Base-by-base conservation (phyloP, 2,888 invertebrate genomes). In the Chromoteleia sp. region DNA sequence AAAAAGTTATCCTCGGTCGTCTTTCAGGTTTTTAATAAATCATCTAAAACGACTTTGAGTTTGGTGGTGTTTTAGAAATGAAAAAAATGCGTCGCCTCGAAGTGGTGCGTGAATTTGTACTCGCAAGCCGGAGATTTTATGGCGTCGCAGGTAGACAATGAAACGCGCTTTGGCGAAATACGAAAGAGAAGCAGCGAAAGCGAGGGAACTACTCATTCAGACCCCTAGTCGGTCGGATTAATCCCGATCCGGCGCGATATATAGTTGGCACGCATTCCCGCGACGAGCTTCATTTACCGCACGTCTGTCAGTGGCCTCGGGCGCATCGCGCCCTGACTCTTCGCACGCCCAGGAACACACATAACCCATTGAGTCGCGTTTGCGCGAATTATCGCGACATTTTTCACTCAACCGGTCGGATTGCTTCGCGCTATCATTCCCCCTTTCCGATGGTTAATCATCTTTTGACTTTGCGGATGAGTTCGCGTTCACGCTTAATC, bases 211-310 rank as follows among this genome's bases (percentile, higher is more conserved):
- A 29, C 68, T 80, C 68, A 80, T 75, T 80, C 78, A 67, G 56
- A 65, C 39, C 70, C 68, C 74, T 80, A 79, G 61, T 67, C 59
- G 67, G 77, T 82, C 75, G 85, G 87, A 88, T 88, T 88, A 88
- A 88, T 88, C 87, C 86, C 87, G 86, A 88, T 86, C 85, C 87
- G 84, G 85, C 83, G 83, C 85, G 84, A 81, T 82, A 61, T 76
- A 58, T 73, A 81, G 81, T 71, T 82, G 82, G 82, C 82, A 82
- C 82, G 83, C 82, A 82, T 80, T 71, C 59, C 54, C 61, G 80
- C 70, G 74, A 63, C 70, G 67, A 75, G 68, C 73, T 75, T 81
- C 83, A 82, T 78, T 83, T 78, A 80, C 81, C 76, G 81, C 76
- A 50, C 74, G 80, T 79, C 80, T 81, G 74, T 30, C 70, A 71